These are phyloP conservation scores for Taurulus bubalis DNA, from an alignment of 2,113 vertebrate species.

Conservation along the genomic window DNA sequence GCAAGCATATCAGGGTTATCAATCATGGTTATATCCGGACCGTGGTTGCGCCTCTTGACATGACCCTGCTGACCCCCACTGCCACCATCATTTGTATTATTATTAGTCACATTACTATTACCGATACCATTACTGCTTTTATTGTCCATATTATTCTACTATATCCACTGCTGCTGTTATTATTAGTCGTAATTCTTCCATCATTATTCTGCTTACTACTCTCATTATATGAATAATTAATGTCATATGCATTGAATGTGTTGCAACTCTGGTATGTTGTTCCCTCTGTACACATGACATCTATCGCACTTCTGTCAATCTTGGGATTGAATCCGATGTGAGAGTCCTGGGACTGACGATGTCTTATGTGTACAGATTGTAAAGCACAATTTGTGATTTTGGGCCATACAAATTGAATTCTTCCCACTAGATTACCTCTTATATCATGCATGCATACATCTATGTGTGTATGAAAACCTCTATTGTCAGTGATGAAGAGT, in stretches of 20 bases:
- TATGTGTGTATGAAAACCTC: background rate
- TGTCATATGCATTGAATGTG: too few relatives aligned
- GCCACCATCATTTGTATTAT: too few relatives aligned
- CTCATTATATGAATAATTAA: too few relatives aligned
- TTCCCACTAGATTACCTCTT: background rate
- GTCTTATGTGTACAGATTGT: background rate
- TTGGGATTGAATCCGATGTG: too few relatives aligned
- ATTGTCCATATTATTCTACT: background rate
- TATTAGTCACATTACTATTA: too few relatives aligned
- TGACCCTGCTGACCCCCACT: too few relatives aligned
- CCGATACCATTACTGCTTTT: too few relatives aligned
- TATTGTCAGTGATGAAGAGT: background rate
- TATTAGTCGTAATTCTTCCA: background rate
- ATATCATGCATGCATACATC: conserved; percentile 10
- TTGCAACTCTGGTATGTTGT: background rate
- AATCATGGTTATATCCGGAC: background rate
- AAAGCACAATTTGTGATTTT: background rate
- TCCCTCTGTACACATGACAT: too few relatives aligned
- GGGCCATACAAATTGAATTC: background rate
- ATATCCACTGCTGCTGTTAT: background rate
- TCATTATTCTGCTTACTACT: too few relatives aligned
- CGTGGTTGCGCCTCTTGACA: too few relatives aligned
- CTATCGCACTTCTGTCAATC: too few relatives aligned
- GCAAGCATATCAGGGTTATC: too few relatives aligned
- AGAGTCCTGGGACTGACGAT: background rate